Conservation (phyloP, 92 coral and sea anemone genomes). For the Zoanthus gigantus region DNA sequence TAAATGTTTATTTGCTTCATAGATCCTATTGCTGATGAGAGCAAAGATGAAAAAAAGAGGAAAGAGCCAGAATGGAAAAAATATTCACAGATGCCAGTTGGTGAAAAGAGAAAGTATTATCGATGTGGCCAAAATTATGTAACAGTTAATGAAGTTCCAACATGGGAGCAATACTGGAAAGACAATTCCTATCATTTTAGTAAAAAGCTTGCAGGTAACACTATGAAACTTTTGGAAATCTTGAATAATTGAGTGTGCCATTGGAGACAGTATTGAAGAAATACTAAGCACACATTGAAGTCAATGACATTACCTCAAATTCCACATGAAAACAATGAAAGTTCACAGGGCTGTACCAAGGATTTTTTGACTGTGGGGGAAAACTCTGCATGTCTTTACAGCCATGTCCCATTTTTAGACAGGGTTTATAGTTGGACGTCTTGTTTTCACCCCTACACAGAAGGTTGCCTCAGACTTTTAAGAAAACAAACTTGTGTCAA, state of each 20-base stretch:
- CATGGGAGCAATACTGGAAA: conserved; percentile 82
- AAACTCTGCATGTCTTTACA: no score
- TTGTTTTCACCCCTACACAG: no score
- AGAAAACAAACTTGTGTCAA: no score
- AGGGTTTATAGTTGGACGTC: no score
- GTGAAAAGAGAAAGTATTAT: conserved; percentile 74
- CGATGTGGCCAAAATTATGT: conserved; percentile 75
- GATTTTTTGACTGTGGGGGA: no score
- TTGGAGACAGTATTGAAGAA: not conserved
- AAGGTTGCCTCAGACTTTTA: no score
- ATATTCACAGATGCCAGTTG: conserved; percentile 67
- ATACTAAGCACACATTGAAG: not conserved
- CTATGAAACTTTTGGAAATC: no score
- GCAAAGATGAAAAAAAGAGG: conserved; percentile 37
- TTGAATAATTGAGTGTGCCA: no score
- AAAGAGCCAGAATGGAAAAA: conserved; percentile 66
- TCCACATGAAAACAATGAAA: no score
- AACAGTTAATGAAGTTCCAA: conserved; percentile 56
- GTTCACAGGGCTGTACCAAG: no score
- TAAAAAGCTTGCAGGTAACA: conserved; percentile 52
- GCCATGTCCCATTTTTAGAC: no score
- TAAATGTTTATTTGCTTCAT: not conserved
- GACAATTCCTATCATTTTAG: conserved; percentile 53
- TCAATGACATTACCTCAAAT: no score
- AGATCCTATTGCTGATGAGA: not conserved